Conservation (phyloP, 2,113 vertebrate species). For the Morone chrysops region DNA sequence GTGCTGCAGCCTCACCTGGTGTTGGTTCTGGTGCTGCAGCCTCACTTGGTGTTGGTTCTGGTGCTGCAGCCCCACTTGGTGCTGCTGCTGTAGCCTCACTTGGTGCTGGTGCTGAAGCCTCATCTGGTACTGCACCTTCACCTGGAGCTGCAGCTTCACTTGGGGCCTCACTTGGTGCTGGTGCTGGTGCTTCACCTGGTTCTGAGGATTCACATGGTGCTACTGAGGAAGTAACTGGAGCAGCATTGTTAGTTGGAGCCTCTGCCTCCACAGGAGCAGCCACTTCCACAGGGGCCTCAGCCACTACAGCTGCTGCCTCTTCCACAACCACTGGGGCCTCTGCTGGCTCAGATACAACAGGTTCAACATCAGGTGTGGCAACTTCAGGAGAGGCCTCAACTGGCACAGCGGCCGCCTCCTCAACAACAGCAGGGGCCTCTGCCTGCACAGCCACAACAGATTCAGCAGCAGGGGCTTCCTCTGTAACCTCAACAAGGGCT, state of each 20-base stretch:
- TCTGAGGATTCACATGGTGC: constrained; percentile 6
- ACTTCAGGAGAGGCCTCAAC: constrained; percentile 26
- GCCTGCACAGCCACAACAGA: constrained; percentile 35
- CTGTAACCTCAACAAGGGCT: constrained; percentile 24
- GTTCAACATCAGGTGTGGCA: constrained; percentile 29
- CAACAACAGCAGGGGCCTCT: constrained; percentile 33
- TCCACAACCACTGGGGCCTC: constrained; percentile 14
- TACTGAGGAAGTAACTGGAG: constrained; percentile 12
- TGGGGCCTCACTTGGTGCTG: background rate
- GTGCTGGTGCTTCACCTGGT: background rate
- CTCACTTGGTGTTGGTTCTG: too few species aligned
- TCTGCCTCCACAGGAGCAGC: constrained; percentile 31
- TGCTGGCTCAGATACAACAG: constrained; percentile 35
- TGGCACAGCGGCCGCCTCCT: constrained; percentile 6
- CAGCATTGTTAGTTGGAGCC: constrained; percentile 13
- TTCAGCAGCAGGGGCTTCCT: constrained; percentile 31
- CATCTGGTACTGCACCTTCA: too few species aligned
- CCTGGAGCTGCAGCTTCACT: too few species aligned
- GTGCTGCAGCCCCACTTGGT: too few species aligned
- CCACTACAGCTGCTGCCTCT: constrained; percentile 15
- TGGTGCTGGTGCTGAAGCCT: too few species aligned
- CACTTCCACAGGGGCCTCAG: constrained; percentile 24
- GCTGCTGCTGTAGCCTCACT: too few species aligned
- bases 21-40: too few species aligned
- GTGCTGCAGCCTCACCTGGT: too few species aligned